phyloP scores from a whole-genome alignment of 2,797 vertebrate species.

The Onychomys arenicola region DNA sequence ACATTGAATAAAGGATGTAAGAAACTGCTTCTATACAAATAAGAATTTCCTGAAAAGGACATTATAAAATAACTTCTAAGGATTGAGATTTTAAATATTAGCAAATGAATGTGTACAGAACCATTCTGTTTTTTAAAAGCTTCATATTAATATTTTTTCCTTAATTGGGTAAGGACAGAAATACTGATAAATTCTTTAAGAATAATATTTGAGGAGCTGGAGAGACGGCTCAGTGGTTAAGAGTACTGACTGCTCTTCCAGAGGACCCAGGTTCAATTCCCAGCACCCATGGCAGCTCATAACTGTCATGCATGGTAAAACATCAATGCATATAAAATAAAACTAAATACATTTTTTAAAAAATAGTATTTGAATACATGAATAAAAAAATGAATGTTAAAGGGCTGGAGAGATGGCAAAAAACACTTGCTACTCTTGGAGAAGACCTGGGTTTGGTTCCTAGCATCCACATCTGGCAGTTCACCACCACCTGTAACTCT shows the following conservation, averaged over 20 bases:
- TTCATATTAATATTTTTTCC: slow-evolving; percentile 15
- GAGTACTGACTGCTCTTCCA: neutral
- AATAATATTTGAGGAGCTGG: neutral
- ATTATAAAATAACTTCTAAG: neutral
- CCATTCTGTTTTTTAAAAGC: neutral
- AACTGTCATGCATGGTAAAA: too few relatives aligned
- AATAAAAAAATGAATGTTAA: neutral
- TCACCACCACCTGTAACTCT: neutral
- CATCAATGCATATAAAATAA: too few relatives aligned
- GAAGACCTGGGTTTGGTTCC: neutral
- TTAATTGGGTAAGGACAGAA: neutral
- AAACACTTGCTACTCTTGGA: neutral
- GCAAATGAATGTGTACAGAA: neutral
- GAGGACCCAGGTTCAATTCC: neutral
- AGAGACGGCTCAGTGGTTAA: neutral
- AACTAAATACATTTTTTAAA: too few relatives aligned
- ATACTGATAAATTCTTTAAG: slow-evolving; percentile 32
- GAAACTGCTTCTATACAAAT: neutral
- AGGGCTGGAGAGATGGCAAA: neutral
- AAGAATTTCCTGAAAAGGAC: neutral
- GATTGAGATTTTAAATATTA: slow-evolving; percentile 34
- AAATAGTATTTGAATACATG: slow-evolving; percentile 5
- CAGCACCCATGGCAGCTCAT: neutral
- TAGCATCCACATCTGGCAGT: neutral
- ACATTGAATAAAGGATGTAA: neutral